A percentile compares a stretch with the other conserved stretches of the same genome.
phyloP scores from a whole-genome alignment of 2,888 invertebrate species.

The Melinaea menophilus region DNA sequence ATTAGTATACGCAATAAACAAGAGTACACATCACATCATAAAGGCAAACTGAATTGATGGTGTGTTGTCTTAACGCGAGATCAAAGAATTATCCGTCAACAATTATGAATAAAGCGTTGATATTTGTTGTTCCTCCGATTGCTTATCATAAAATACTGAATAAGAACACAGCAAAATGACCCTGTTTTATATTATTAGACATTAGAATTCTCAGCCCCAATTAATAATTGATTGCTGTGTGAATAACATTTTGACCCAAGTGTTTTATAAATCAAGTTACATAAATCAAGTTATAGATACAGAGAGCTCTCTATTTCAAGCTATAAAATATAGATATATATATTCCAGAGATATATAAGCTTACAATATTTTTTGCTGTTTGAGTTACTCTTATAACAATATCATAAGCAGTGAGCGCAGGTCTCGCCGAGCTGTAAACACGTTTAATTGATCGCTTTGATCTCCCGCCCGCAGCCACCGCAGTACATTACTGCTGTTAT shows the following conservation, averaged over 20 bases:
- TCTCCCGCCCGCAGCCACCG: constrained; percentile 18
- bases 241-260: too few relatives aligned
- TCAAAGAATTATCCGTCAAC: constrained; percentile 26
- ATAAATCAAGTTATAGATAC: too few relatives aligned
- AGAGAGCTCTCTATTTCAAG: too few relatives aligned
- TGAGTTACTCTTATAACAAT: too few relatives aligned
- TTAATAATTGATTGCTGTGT: neutral
- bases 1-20: constrained; percentile 19
- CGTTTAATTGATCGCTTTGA: constrained; percentile 34
- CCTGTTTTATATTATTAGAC: neutral
- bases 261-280: too few relatives aligned
- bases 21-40: constrained; percentile 9
- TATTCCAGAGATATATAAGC: too few relatives aligned
- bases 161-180: neutral
- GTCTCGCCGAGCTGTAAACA: constrained; percentile 25
- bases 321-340: too few relatives aligned
- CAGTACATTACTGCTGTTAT: constrained; percentile 15
- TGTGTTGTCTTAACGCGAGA: constrained; percentile 17
- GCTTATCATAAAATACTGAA: neutral
- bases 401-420: neutral
- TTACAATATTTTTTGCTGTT: too few relatives aligned
- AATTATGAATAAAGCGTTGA: constrained; percentile 11
- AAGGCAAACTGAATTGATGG: constrained; percentile 10
- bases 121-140: neutral
- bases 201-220: neutral